Base-by-base conservation (phyloP, 2,113 vertebrate genomes). In the Gobius niger region DNA sequence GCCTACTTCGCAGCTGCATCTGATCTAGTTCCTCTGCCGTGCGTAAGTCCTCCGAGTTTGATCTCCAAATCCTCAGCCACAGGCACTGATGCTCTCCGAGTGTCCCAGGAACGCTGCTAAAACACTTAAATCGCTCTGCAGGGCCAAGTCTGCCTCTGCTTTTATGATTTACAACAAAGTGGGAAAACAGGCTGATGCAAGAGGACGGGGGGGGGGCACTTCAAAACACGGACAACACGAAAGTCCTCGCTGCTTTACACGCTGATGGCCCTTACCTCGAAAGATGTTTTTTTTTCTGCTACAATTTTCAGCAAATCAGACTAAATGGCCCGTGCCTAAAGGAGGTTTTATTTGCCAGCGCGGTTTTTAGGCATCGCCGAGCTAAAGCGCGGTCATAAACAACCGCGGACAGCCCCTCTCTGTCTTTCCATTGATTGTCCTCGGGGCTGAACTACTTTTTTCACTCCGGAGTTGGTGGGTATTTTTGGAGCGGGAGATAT, bases 361-460 rank as follows among this genome's bases (percentile, higher is more conserved):
- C 78, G 63, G 63, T 71, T 70, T 71, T 70, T 79, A 77, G 86
- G 81, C 68, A 84, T 79, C 81, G 85, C 68, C 56, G 60, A 84
- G 72, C 75, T 63, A 72, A 78, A 70, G 76, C 44, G 42, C 44
- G 60, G 71, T 77, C 64, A 75, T 85, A 90, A 90, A 90, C 88
- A 90, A 84, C 79, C 82, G 86, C 77, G 76, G 82, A 91, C 87
- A 88, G 70, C 77, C 80, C 85, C 85, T 85, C 69, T 75, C 70
- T 75, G 9, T 54, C 52, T 24, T 54, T 34, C 50, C 47, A 90
- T 90, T 92, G 89, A 93, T 91, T 82, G 84, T 76, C 80, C 86
- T 86, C 34, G 19, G 67, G 85, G 91, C 87, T 87, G 87, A 78
- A 88, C 85, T 90, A 88, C 81, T 89, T 87, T 87, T 86, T 80